Conservation (phyloP, 2,888 invertebrate species). For the Xanthorhoe designata region DNA sequence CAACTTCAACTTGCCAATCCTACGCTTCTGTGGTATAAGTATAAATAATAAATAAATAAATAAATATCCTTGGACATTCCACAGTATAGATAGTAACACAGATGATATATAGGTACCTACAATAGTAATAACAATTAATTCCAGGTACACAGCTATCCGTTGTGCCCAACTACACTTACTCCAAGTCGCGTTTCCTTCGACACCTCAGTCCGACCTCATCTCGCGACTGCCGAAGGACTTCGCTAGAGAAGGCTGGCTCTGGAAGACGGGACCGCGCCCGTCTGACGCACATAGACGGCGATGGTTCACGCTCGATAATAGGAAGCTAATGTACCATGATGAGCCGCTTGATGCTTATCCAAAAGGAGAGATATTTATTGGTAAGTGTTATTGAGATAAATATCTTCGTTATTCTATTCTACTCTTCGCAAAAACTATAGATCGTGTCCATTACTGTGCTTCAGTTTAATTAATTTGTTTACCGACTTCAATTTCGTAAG, state of each 20-base stretch:
- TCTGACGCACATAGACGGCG: slow-evolving; percentile 93
- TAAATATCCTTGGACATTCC: too few species aligned
- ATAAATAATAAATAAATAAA: too few species aligned
- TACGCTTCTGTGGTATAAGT: too few species aligned
- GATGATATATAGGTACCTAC: too few species aligned
- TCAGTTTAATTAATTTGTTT: too few species aligned
- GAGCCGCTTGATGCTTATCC: slow-evolving; percentile 95
- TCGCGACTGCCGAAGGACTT: slow-evolving; percentile 92
- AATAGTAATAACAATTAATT: slow-evolving; percentile 5
- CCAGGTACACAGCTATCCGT: slow-evolving; percentile 90
- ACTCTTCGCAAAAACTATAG: too few species aligned
- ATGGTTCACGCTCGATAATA: slow-evolving; percentile 95
- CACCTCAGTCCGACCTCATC: slow-evolving; percentile 89
- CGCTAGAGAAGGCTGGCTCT: slow-evolving; percentile 93
- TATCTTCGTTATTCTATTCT: neutral
- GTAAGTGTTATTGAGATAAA: slow-evolving; percentile 56
- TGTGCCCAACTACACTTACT: slow-evolving; percentile 93
- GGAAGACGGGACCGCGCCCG: slow-evolving; percentile 94
- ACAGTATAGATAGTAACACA: too few species aligned
- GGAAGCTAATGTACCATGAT: slow-evolving; percentile 97
- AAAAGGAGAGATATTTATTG: slow-evolving; percentile 95
- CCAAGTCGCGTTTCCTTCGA: slow-evolving; percentile 93
- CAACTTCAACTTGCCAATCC: too few species aligned
- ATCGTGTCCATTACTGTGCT: too few species aligned
- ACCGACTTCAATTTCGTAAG: too few species aligned